Conservation (phyloP, 2,888 invertebrate species). For the Tinea trinotella region DNA sequence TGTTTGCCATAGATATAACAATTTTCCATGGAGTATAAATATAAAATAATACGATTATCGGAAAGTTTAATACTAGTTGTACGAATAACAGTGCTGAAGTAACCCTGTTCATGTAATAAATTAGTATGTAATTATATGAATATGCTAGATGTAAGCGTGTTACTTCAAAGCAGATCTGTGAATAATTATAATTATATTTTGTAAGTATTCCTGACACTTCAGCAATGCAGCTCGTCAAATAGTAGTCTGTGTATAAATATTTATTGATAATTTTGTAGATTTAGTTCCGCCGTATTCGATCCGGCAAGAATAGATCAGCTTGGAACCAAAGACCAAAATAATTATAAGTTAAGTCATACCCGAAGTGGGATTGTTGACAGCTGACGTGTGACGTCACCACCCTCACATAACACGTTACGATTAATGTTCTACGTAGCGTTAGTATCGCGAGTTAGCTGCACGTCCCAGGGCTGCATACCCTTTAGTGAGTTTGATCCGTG, state of each 20-base stretch:
- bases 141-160: not conserved
- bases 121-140: not conserved
- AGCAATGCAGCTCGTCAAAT: conserved; percentile 19
- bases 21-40: too few relatives aligned
- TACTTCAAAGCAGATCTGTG: conserved; percentile 5
- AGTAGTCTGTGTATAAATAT: conserved; percentile 19
- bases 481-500: not conserved
- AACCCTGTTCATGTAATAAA: not conserved
- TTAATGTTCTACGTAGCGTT: not conserved
- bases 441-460: not conserved
- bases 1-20: too few relatives aligned
- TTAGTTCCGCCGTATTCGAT: not conserved
- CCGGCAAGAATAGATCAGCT: too few relatives aligned
- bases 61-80: not conserved
- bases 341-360: too few relatives aligned
- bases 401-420: not conserved
- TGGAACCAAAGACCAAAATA: too few relatives aligned
- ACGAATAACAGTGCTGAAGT: not conserved
- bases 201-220: conserved; percentile 3
- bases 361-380: too few relatives aligned
- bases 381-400: not conserved
- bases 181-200: not conserved
- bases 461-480: not conserved
- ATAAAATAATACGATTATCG: too few relatives aligned
- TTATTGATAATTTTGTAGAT: not conserved